Base-by-base conservation (phyloP, 2,888 invertebrate genomes). In the Tillus elongatus region DNA sequence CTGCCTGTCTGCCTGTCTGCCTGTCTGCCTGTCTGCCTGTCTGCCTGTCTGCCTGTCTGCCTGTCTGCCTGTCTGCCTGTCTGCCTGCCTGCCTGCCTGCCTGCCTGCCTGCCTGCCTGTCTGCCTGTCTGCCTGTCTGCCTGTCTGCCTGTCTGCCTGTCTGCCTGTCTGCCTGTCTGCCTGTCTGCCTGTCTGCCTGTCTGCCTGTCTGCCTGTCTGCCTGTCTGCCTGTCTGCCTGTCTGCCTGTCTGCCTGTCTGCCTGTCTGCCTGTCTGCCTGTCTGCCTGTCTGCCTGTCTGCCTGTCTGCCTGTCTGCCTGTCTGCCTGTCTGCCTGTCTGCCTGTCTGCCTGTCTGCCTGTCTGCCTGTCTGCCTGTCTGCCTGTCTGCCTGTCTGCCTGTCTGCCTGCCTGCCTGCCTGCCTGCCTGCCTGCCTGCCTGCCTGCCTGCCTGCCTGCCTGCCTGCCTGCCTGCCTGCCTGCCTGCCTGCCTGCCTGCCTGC, bases 361-460 rank as follows among this genome's bases (percentile, higher is more conserved):
- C 24, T 19, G 24, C 24, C 24, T 19, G 24, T 9, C 24, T 19
- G 24, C 24, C 24, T 19, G 24, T 9, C 24, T 19, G 24, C 24
- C 24, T 19, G 24, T 9, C 24, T 19, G n/a, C n/a, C n/a, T n/a
- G n/a, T n/a, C n/a, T n/a, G n/a, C n/a, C n/a, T n/a, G n/a, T n/a
- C n/a, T n/a, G n/a, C n/a, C n/a, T n/a, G n/a, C n/a, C n/a, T n/a
- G n/a, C n/a, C n/a, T n/a, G n/a, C n/a, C n/a, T n/a, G 24, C 24
- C 24, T 19, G 24, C 24, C 24, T 19, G 24, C 24, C 24, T 19
- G 24, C 24, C 24, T 19, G 24, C 24, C 24, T 19, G 24, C 24
- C 24, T 19, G 24, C 24, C 24, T 19, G 24, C 24, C 24, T 19
- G 24, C 24, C 24, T 19, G 24, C 24, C 24, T 19, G 24, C 24